phyloP scores from a whole-genome alignment of 2,797 vertebrate species.

The Gorsachius magnificus region DNA sequence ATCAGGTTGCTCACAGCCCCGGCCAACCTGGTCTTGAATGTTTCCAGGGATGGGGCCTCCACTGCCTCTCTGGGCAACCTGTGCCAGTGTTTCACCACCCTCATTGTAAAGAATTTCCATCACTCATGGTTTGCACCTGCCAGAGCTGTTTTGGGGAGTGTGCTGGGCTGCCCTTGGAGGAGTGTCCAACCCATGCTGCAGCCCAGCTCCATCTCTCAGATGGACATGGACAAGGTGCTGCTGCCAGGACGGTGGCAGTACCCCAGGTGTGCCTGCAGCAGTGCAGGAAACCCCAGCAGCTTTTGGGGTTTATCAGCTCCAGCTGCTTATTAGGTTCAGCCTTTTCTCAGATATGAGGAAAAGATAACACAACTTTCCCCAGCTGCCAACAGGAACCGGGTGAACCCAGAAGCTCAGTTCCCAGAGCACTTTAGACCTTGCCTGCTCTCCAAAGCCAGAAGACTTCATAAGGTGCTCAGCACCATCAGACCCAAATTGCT shows the following conservation, averaged over 20 bases:
- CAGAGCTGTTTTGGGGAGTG: not conserved
- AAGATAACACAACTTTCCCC: not conserved
- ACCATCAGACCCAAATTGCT: not conserved
- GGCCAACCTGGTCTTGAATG: too few relatives aligned
- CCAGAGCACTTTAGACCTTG: not conserved
- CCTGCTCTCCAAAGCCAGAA: not conserved
- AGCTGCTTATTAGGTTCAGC: not conserved
- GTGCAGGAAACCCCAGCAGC: not conserved
- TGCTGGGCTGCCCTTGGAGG: not conserved
- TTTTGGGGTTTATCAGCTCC: not conserved
- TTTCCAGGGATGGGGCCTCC: too few relatives aligned
- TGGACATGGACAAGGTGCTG: rapidly evolving
- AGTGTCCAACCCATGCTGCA: not conserved
- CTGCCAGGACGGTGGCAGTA: not conserved
- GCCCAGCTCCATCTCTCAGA: not conserved
- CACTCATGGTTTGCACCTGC: not conserved
- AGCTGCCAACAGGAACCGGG: rapidly evolving
- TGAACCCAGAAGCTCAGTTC: not conserved
- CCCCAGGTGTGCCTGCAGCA: not conserved
- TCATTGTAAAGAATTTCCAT: not conserved
- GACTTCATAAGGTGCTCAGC: not conserved
- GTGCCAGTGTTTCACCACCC: too few relatives aligned
- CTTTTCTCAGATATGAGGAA: not conserved
- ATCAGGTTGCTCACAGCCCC: too few relatives aligned
- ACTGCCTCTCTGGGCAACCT: too few relatives aligned